These are phyloP conservation scores for Aselliscus stoliczkanus DNA, from an alignment of 2,797 vertebrate species.

Conservation along the genomic window DNA sequence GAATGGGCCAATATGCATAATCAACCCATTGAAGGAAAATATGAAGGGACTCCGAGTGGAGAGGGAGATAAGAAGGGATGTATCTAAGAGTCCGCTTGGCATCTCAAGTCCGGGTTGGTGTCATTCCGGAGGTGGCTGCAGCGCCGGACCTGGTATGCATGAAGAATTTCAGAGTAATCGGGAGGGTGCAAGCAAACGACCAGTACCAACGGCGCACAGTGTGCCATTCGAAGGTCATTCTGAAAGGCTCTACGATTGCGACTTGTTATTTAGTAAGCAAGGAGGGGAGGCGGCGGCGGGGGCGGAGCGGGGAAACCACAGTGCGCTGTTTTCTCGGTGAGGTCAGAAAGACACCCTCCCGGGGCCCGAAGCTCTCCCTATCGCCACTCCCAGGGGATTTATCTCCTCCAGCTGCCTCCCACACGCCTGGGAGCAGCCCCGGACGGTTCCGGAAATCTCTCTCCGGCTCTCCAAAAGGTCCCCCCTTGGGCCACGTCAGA, in stretches of 20 bases:
- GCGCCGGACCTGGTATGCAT: conserved; percentile 34
- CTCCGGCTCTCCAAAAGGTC: background rate
- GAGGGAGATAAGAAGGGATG: conserved; percentile 41
- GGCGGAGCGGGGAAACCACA: conserved; percentile 54
- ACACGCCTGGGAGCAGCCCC: conserved; percentile 14
- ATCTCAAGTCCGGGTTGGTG: conserved; percentile 22
- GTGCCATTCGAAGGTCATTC: conserved; percentile 62
- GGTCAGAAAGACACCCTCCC: conserved; percentile 62
- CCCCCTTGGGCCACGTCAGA: background rate
- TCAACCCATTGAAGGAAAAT: conserved; percentile 57
- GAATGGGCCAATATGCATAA: conserved; percentile 70
- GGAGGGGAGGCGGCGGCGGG: background rate
- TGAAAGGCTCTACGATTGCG: background rate
- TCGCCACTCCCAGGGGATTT: background rate
- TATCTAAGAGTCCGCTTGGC: conserved; percentile 53
- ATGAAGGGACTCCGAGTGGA: background rate
- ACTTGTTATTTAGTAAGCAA: conserved; percentile 54
- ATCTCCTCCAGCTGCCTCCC: conserved; percentile 39
- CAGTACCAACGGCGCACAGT: background rate
- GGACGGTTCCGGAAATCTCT: conserved; percentile 35
- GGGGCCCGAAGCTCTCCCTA: conserved; percentile 14
- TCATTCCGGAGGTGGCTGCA: conserved; percentile 43
- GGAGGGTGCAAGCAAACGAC: conserved; percentile 42
- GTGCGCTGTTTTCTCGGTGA: conserved; percentile 30
- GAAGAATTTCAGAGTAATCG: conserved; percentile 41